Conservation (phyloP, 2,888 invertebrate species). For the Agriopis aurantiaria region DNA sequence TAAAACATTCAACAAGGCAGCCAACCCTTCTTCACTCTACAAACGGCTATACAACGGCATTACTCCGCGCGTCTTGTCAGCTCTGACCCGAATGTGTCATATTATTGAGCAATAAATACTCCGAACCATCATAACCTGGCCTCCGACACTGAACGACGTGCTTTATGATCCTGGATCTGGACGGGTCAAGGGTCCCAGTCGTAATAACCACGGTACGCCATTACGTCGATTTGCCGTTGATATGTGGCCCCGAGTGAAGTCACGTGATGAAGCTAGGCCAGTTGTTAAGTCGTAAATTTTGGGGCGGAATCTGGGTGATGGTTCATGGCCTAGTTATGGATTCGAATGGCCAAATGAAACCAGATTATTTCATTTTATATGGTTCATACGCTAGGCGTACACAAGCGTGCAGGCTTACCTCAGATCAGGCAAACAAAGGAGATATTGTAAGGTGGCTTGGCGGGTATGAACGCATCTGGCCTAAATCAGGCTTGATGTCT, state of each 20-base stretch:
- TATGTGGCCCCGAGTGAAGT: slow-evolving; percentile 60
- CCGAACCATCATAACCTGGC: slow-evolving; percentile 50
- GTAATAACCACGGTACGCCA: slow-evolving; percentile 52
- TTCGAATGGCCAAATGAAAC: slow-evolving; percentile 6
- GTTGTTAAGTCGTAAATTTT: slow-evolving; percentile 30
- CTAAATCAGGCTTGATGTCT: too few relatives aligned
- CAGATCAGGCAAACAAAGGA: too few relatives aligned
- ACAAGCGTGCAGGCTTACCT: too few relatives aligned
- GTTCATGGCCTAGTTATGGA: slow-evolving; percentile 19
- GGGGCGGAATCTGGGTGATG: slow-evolving; percentile 22
- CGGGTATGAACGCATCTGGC: too few relatives aligned
- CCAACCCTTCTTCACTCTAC: slow-evolving; percentile 35
- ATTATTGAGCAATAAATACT: slow-evolving; percentile 75
- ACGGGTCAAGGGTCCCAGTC: slow-evolving; percentile 38
- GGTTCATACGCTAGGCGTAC: too few relatives aligned
- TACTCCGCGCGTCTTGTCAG: slow-evolving; percentile 57
- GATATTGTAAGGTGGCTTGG: too few relatives aligned
- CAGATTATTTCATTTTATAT: neutral
- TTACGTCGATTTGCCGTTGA: slow-evolving; percentile 66
- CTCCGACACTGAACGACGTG: slow-evolving; percentile 33
- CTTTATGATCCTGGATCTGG: slow-evolving; percentile 33
- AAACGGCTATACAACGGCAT: slow-evolving; percentile 43
- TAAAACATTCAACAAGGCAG: slow-evolving; percentile 47
- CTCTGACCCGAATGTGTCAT: slow-evolving; percentile 68
- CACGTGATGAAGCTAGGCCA: slow-evolving; percentile 49